These are phyloP conservation scores for Cephus rjabovi DNA, from an alignment of 2,888 invertebrate genomes.

Conservation along the genomic window DNA sequence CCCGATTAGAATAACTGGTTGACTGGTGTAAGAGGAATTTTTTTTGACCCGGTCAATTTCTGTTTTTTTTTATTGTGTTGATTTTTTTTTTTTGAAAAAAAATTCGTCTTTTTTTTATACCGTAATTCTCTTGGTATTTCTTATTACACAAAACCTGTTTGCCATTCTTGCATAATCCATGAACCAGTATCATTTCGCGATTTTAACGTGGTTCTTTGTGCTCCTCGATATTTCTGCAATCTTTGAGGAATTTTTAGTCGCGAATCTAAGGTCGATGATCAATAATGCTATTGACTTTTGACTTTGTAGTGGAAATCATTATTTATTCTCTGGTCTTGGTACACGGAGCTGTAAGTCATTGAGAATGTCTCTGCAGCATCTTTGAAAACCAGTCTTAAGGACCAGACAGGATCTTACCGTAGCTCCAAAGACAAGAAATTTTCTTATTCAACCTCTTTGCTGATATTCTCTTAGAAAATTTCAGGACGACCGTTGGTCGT, in stretches of 20 bases:
- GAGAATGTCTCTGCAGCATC: not conserved
- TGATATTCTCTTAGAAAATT: not conserved
- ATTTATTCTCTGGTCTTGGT: not conserved
- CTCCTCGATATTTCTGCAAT: not conserved
- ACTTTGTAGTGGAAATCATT: not conserved
- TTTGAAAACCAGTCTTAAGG: not conserved
- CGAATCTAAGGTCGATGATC: not conserved
- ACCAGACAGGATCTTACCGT: not conserved
- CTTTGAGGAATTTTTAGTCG: not conserved
- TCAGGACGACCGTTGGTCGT: not conserved
- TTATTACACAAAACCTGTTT: not conserved
- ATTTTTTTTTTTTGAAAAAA: too few relatives aligned
- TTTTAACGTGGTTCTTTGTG: not conserved
- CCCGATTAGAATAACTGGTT: slow-evolving; percentile 14
- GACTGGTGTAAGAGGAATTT: not conserved
- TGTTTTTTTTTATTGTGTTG: too few relatives aligned
- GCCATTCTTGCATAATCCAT: not conserved
- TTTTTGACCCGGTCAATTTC: not conserved
- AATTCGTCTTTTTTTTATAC: not conserved
- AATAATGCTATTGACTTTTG: not conserved
- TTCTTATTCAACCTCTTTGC: not conserved
- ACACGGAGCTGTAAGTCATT: not conserved
- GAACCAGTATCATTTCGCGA: not conserved
- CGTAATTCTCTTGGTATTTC: not conserved
- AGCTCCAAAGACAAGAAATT: not conserved